phyloP scores from a whole-genome alignment of 2,797 vertebrate species.

The Syngnathus acus region DNA sequence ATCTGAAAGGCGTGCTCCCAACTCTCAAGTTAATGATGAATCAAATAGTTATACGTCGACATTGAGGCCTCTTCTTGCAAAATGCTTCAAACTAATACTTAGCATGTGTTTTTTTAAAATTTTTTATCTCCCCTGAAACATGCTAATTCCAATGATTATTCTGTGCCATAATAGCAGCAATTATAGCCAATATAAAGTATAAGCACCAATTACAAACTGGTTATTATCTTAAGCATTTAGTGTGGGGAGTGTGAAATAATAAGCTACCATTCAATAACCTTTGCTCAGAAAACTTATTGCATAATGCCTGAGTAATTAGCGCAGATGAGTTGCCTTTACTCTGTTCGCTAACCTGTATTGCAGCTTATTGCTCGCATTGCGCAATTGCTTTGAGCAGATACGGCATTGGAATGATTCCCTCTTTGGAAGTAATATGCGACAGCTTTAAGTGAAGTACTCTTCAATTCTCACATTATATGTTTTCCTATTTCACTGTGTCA shows the following conservation, averaged over 20 bases:
- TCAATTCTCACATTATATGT: background rate
- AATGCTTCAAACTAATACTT: conserved; percentile 58
- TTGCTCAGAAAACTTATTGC: conserved; percentile 61
- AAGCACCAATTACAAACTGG: conserved; percentile 82
- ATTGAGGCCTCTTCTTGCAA: conserved; percentile 55
- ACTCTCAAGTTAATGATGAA: conserved; percentile 67
- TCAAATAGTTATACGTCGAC: conserved; percentile 62
- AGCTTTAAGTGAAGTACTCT: background rate
- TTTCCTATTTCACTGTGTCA: background rate
- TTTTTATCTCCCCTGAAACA: conserved; percentile 53
- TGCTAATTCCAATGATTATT: conserved; percentile 78
- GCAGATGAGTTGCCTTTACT: conserved; percentile 63
- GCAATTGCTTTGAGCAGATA: conserved; percentile 1
- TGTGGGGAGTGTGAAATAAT: conserved; percentile 75
- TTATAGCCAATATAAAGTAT: conserved; percentile 81
- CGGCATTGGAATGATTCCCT: conserved; percentile 28
- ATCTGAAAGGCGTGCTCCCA: conserved; percentile 52
- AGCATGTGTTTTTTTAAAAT: conserved; percentile 50
- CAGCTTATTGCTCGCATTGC: conserved; percentile 41
- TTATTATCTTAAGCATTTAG: conserved; percentile 82
- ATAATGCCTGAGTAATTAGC: conserved; percentile 70
- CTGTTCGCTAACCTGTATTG: conserved; percentile 54
- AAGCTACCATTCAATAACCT: conserved; percentile 70
- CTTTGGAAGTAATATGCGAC: conserved; percentile 14
- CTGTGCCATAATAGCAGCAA: conserved; percentile 77